These are phyloP conservation scores for Buceros bicornis DNA, from an alignment of 2,797 vertebrate genomes.

Conservation along the genomic window DNA sequence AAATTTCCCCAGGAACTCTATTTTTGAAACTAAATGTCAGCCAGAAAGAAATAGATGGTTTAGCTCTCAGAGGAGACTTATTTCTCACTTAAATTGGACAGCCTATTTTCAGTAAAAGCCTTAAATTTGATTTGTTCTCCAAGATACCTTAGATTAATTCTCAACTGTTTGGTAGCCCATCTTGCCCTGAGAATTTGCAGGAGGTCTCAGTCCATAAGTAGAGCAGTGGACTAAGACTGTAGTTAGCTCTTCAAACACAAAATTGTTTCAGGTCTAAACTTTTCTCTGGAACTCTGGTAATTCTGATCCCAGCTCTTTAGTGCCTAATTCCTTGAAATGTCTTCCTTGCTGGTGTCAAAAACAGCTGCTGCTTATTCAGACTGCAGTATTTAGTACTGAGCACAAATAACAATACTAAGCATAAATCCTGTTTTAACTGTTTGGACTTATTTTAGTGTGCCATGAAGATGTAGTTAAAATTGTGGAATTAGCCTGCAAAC, in stretches of 20 bases:
- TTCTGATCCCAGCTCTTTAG: not conserved
- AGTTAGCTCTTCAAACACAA: not conserved
- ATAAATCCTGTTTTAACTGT: not conserved
- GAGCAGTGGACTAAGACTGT: not conserved
- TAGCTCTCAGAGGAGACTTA: not conserved
- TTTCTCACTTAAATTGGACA: not conserved
- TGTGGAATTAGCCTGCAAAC: slow-evolving; percentile 95
- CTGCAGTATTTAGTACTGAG: not conserved
- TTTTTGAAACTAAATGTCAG: not conserved
- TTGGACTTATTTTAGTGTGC: slow-evolving; percentile 83
- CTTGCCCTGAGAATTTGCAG: not conserved
- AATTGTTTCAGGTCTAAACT: not conserved
- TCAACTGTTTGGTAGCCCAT: not conserved
- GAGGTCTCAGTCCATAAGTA: not conserved
- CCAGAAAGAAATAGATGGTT: not conserved
- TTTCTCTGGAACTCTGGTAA: not conserved
- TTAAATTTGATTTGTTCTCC: not conserved
- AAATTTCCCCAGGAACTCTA: not conserved
- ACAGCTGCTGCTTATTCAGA: not conserved
- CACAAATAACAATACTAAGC: not conserved
- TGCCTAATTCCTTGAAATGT: not conserved
- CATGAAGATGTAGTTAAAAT: slow-evolving; percentile 95
- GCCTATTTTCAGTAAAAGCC: not conserved
- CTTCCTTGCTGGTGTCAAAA: not conserved
- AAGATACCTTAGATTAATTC: not conserved